Percentiles rank a stretch among this genome's conserved stretches.
phyloP scores from a whole-genome alignment of 2,113 vertebrate species.

The Pelvicachromis taeniatus region DNA sequence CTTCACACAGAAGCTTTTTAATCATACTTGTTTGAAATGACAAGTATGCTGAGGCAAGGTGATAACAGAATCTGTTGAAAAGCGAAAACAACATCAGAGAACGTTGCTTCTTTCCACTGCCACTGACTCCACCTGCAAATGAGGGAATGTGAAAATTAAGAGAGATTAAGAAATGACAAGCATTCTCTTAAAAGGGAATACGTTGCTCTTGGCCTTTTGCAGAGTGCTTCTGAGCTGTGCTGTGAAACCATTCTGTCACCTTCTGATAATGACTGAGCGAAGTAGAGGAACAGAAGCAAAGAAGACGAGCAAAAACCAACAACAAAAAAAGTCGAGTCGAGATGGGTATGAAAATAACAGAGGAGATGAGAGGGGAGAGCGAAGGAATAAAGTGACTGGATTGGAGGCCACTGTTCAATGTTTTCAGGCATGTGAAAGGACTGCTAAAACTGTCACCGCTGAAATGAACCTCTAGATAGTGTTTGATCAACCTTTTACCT shows the following conservation, averaged over 20 bases:
- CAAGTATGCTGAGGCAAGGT: not conserved
- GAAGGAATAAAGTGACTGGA: not conserved
- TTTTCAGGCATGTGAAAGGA: not conserved
- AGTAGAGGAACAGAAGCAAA: not conserved
- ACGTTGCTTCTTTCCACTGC: not conserved
- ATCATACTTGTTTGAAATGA: slow-evolving; percentile 4
- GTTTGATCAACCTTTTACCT: slow-evolving; percentile 44
- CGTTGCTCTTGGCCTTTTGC: slow-evolving; percentile 15
- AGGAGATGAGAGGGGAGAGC: not conserved
- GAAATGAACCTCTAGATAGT: slow-evolving; percentile 25
- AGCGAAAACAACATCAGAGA: slow-evolving; percentile 25
- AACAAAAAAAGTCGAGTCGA: not conserved
- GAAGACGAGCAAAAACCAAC: not conserved
- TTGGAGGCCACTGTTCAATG: not conserved
- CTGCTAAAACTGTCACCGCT: not conserved
- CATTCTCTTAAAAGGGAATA: not conserved
- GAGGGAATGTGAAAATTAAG: slow-evolving; percentile 37
- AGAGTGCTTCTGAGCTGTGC: slow-evolving; percentile 21
- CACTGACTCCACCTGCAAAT: slow-evolving; percentile 15
- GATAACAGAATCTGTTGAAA: slow-evolving; percentile 24
- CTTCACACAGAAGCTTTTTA: not conserved
- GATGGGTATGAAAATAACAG: not conserved
- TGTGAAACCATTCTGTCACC: slow-evolving; percentile 28
- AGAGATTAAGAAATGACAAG: slow-evolving; percentile 41
- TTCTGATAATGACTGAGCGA: slow-evolving; percentile 38